phyloP scores from a whole-genome alignment of 2,888 invertebrate species.

The Drosophila austrosaltans region DNA sequence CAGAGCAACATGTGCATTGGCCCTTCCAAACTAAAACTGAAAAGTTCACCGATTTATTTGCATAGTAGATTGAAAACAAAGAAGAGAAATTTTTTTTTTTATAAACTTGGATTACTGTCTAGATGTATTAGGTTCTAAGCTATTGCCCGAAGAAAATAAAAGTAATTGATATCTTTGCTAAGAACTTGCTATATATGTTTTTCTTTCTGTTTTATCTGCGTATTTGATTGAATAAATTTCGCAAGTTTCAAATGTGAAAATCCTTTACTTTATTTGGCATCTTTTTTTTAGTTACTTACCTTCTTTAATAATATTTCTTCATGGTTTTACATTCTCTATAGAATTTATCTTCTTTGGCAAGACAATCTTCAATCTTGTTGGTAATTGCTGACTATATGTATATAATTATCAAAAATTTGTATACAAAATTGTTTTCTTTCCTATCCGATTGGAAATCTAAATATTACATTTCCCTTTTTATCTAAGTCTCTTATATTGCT shows the following conservation, averaged over 20 bases:
- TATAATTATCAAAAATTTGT: no score
- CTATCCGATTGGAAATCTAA: no score
- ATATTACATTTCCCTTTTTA: constrained; percentile 43
- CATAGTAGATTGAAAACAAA: constrained; percentile 69
- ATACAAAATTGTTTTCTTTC: no score
- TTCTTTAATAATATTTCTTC: no score
- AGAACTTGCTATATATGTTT: not conserved
- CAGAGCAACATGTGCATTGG: constrained; percentile 55
- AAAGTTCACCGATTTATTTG: constrained; percentile 53
- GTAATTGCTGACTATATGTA: no score
- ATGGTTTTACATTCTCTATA: no score
- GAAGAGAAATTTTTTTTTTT: not conserved
- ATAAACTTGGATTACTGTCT: constrained; percentile 18
- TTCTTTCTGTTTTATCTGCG: not conserved
- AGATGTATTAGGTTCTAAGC: constrained; percentile 21
- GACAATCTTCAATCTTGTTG: no score
- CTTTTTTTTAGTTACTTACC: no score
- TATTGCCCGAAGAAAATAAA: constrained; percentile 36
- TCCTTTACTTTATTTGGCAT: no score
- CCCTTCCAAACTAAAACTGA: constrained; percentile 4
- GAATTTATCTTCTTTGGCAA: no score
- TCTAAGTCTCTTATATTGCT: constrained; percentile 36
- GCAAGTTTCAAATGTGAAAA: no score
- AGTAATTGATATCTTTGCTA: constrained; percentile 18
- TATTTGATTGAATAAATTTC: no score